These are phyloP conservation scores for Hydra vulgaris DNA, from an alignment of 30 jellyfish, hydroid and myxozoan species.

Conservation along the genomic window DNA sequence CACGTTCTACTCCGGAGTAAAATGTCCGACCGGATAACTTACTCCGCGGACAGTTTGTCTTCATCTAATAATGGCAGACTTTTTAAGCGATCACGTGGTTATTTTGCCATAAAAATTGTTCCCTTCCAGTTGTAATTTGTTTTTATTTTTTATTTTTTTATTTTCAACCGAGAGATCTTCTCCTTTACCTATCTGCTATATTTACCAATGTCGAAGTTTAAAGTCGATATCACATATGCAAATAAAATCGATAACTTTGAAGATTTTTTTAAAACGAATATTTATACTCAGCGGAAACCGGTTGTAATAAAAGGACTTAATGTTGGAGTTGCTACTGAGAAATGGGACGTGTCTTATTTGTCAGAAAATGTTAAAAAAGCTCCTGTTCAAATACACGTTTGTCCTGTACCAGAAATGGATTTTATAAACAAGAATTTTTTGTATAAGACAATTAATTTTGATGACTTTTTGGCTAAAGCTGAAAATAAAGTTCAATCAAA, in stretches of 20 bases:
- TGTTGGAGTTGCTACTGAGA: constrained; percentile 38
- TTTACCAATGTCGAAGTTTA: background rate
- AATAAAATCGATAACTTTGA: background rate
- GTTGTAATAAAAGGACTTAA: constrained; percentile 46
- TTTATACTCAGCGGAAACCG: constrained; percentile 41
- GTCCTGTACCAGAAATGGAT: constrained; percentile 57
- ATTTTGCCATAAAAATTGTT: too few relatives aligned
- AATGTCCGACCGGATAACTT: too few relatives aligned
- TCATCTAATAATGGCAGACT: too few relatives aligned
- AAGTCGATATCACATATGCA: background rate
- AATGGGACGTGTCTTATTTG: constrained; percentile 50
- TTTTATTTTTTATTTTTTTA: too few relatives aligned
- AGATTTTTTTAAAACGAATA: constrained; percentile 24
- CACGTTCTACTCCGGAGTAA: too few relatives aligned
- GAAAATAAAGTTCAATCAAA: constrained; percentile 35
- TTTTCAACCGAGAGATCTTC: too few relatives aligned
- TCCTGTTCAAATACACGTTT: constrained; percentile 70
- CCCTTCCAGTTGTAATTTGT: too few relatives aligned
- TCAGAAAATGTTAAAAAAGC: constrained; percentile 26
- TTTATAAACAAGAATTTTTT: constrained; percentile 61
- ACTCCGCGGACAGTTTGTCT: too few relatives aligned
- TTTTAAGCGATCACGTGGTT: too few relatives aligned
- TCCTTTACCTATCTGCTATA: too few relatives aligned
- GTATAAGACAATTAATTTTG: constrained; percentile 58
- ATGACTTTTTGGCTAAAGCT: constrained; percentile 42